Conservation (phyloP, 1,140 invertebrate genomes). For the Neuroterus valhalla region DNA sequence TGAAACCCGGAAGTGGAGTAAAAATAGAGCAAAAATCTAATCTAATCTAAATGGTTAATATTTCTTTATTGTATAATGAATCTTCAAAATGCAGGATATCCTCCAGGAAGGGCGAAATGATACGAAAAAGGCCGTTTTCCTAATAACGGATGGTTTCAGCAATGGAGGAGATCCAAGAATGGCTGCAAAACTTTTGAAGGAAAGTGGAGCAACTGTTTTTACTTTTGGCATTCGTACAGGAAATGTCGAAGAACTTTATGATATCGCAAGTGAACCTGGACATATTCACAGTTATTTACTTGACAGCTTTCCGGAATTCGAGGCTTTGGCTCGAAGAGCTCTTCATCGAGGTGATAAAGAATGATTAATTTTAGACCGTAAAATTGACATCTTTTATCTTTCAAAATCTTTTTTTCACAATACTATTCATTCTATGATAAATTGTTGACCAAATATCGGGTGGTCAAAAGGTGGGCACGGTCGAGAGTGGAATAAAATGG, state of each 20-base stretch:
- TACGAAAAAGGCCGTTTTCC: slow-evolving; percentile 79
- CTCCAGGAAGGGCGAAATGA: slow-evolving; percentile 72
- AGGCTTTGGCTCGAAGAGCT: slow-evolving; percentile 81
- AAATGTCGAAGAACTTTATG: slow-evolving; percentile 80
- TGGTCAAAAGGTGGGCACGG: too few relatives aligned
- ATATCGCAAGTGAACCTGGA: slow-evolving; percentile 80
- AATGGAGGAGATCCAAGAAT: slow-evolving; percentile 82
- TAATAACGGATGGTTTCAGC: slow-evolving; percentile 85
- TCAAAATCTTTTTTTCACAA: too few relatives aligned
- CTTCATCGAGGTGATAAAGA: slow-evolving; percentile 79
- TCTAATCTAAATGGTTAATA: too few relatives aligned
- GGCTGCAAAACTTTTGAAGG: slow-evolving; percentile 76
- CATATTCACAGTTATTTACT: slow-evolving; percentile 82
- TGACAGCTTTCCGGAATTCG: slow-evolving; percentile 84
- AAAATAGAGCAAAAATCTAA: too few relatives aligned
- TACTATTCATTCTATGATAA: too few relatives aligned
- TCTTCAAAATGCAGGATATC: slow-evolving; percentile 72
- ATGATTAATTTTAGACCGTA: not conserved
- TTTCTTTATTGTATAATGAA: not conserved
- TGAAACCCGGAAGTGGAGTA: too few relatives aligned
- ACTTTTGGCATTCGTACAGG: slow-evolving; percentile 84
- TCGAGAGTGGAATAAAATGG: too few relatives aligned
- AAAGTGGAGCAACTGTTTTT: slow-evolving; percentile 78
- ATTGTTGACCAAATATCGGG: too few relatives aligned
- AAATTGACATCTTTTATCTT: too few relatives aligned